Evolutionary conservation across 2,888 invertebrate species (phyloP).

Genomic region (Ischnus inquisitorius): DNA sequence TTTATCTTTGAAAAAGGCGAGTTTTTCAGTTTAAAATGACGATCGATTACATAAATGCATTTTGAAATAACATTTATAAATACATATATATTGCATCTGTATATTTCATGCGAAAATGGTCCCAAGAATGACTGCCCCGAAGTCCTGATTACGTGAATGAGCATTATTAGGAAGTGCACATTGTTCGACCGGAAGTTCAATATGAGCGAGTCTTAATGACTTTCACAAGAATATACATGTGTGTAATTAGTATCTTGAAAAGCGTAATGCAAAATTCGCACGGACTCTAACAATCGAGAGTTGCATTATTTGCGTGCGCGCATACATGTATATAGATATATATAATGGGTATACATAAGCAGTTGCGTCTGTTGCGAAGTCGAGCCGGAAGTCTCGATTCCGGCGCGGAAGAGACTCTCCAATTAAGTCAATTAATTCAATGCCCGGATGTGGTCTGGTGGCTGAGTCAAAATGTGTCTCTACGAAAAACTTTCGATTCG

Average conservation of each 20-base stretch:
- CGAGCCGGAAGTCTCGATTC: conserved; percentile 71
- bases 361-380: conserved; percentile 16
- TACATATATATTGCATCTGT: too few relatives aligned
- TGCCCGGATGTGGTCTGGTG: conserved; percentile 69
- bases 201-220: conserved; percentile 41
- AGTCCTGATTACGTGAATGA: conserved; percentile 22
- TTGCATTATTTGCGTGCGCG: conserved; percentile 13
- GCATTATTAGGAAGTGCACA: conserved; percentile 30
- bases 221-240: conserved; percentile 22
- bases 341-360: neutral
- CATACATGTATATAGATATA: conserved; percentile 13
- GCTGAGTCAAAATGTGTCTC: conserved; percentile 36
- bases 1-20: neutral
- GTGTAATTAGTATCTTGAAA: conserved; percentile 53
- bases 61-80: too few relatives aligned
- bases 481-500: conserved; percentile 58
- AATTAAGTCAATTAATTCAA: conserved; percentile 72
- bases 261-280: conserved; percentile 60
- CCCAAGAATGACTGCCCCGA: neutral
- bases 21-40: neutral
- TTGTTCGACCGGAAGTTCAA: conserved; percentile 46
- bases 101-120: neutral
- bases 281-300: conserved; percentile 52
- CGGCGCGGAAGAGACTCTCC: conserved; percentile 71
- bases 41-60: too few relatives aligned